These are phyloP conservation scores for Ophioninae sp. DNA, from an alignment of 2,888 invertebrate genomes.

Conservation along the genomic window DNA sequence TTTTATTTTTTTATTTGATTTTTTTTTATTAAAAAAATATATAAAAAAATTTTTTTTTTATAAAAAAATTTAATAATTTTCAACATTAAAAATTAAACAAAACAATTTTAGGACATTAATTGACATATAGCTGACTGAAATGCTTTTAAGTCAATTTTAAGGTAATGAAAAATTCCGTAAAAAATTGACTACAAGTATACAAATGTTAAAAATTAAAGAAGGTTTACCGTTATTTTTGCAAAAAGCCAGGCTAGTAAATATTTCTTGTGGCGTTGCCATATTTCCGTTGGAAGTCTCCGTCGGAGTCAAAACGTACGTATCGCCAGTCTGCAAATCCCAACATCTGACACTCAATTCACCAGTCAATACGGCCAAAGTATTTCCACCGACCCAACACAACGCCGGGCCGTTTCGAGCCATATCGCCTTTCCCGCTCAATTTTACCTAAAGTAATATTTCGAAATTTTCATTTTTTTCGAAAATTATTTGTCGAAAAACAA, in stretches of 20 bases:
- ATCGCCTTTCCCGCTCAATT: constrained; percentile 87
- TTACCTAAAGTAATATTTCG: constrained; percentile 83
- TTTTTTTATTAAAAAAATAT: too few relatives aligned
- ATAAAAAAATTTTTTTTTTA: too few relatives aligned
- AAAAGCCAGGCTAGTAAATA: constrained; percentile 77
- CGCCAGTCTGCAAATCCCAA: constrained; percentile 97
- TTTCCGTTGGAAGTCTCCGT: constrained; percentile 71
- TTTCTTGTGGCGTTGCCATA: constrained; percentile 76
- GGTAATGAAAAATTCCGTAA: neutral
- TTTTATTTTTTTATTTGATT: too few relatives aligned
- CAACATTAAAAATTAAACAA: too few relatives aligned
- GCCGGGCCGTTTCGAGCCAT: constrained; percentile 83
- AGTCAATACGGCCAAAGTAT: constrained; percentile 88
- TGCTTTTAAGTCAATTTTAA: neutral
- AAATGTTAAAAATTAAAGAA: neutral
- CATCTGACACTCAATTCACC: constrained; percentile 92
- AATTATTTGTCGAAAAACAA: neutral
- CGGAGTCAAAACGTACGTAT: constrained; percentile 88
- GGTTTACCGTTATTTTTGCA: constrained; percentile 77
- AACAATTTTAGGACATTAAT: too few relatives aligned
- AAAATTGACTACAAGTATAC: neutral
- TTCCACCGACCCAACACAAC: constrained; percentile 88
- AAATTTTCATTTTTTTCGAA: neutral
- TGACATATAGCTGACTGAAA: too few relatives aligned
- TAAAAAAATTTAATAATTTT: too few relatives aligned